Conservation (phyloP, 2,113 vertebrate genomes). For the Pluvialis apricaria region DNA sequence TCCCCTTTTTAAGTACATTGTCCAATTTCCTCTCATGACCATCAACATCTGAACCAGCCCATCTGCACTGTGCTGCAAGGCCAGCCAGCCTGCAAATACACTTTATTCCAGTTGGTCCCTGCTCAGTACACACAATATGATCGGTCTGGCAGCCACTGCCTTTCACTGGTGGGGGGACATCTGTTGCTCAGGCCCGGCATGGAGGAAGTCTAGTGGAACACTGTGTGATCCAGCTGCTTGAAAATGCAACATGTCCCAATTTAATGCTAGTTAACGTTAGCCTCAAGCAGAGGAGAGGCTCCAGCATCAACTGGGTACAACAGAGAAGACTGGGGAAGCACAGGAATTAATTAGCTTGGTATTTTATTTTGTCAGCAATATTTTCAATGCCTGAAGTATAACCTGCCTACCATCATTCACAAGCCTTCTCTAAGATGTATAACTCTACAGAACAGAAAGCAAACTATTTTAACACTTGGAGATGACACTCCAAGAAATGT, state of each 20-base stretch:
- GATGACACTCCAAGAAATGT: not conserved
- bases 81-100: not conserved
- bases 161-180: not conserved
- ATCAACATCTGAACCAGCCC: not conserved
- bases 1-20: not conserved
- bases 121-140: not conserved
- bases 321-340: not conserved
- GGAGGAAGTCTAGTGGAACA: not conserved
- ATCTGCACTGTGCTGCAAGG: not conserved
- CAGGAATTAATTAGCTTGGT: not conserved
- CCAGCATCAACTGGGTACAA: not conserved
- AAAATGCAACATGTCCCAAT: not conserved
- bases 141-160: rapidly evolving
- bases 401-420: not conserved
- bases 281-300: not conserved
- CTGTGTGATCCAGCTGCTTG: not conserved
- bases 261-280: not conserved
- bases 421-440: not conserved
- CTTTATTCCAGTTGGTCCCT: not conserved
- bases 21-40: not conserved
- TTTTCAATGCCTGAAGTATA: not conserved
- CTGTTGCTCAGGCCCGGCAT: not conserved
- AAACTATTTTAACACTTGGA: not conserved
- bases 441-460: not conserved
- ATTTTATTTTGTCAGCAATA: not conserved